Evolutionary conservation across 2,888 invertebrate genomes (phyloP).

Genomic region (Maniola hyperantus): DNA sequence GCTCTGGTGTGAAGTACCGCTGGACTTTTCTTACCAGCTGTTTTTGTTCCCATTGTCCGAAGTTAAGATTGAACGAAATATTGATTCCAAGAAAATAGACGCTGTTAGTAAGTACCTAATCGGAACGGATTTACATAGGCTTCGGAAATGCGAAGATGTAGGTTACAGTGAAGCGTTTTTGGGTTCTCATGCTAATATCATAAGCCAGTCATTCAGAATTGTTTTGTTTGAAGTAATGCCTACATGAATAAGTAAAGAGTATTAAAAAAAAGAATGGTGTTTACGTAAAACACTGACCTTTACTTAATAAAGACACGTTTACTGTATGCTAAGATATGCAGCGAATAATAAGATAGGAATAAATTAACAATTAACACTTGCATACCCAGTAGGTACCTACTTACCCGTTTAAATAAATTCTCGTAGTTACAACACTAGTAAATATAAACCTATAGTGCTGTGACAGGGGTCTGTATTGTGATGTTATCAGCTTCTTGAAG

Average conservation of each 20-base stretch:
- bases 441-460: conserved; percentile 13
- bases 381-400: neutral
- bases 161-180: conserved; percentile 20
- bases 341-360: conserved; percentile 12
- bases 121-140: too few species aligned
- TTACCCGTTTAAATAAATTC: conserved; percentile 2
- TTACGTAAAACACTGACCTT: neutral
- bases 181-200: conserved; percentile 23
- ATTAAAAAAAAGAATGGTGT: neutral
- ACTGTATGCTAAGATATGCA: conserved; percentile 15
- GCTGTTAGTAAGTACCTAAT: too few species aligned
- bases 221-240: too few species aligned
- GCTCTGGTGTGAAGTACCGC: too few species aligned
- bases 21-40: too few species aligned
- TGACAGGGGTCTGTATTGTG: neutral
- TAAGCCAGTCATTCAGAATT: too few species aligned
- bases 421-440: neutral
- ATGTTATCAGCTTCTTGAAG: conserved; percentile 18
- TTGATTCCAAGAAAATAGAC: too few species aligned
- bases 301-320: neutral
- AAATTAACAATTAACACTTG: conserved; percentile 17
- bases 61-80: too few species aligned
- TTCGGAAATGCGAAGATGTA: too few species aligned
- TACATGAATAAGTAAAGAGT: neutral
- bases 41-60: too few species aligned